Evolutionary conservation across 2,888 invertebrate species (phyloP), one percentile per base, ranked within the genome.

Genomic region (Aethes cnicana): DNA sequence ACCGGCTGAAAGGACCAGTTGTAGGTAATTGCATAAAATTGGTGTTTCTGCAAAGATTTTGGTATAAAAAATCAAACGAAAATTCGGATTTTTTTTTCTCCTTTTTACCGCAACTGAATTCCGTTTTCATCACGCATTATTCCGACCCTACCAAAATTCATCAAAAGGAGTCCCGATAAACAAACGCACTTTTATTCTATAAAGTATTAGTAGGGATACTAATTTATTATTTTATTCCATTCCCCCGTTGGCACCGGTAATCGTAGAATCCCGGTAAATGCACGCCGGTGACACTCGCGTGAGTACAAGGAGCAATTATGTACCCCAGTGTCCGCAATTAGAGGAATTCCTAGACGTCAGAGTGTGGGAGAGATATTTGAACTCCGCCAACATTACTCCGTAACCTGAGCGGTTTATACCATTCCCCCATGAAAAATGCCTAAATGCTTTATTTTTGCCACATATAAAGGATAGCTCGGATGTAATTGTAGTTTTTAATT

Each of bases 301-400:
- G 68, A 62, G 61, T 52, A 60, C 59, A 25, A 53, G 53, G 57
- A 53, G 62, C 72, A 69, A 72, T 71, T 72, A 71, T 57, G 47
- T 46, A 48, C 68, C 68, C 64, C 64, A 66, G 66, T 64, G 61
- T 58, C 58, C 54, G 77, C 73, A 80, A 81, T 81, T 78, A 80
- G 69, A 76, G 68, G 64, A 64, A 81, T 80, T 74, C 73, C 74
- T 77, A 74, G 72, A 58, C 52, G 43, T 43, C 68, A 62, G 66
- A 67, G 68, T 77, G 80, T 83, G 83, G 78, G 82, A 83, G 77
- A 78, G 69, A 75, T 78, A 79, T 79, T 77, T 67, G 62, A 42
- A 39, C 66, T 63, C 58, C 23, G 56, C 66, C 62, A 64, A 67
- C 66, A 64, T 70, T 67, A 69, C 62, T 65, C 16, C 8, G 25